These are phyloP conservation scores for Sus scrofa DNA, from an alignment of 2,113 vertebrate species.

Conservation along the genomic window T2T-Sscrofa CM000817.6:45543001-45543500, in stretches of 20 bases:
- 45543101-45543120: background rate
- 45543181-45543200: background rate
- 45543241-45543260: background rate
- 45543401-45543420: background rate
- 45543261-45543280: background rate
- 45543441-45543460: background rate
- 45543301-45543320: background rate
- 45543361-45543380: background rate
- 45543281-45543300: background rate
- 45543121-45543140: background rate
- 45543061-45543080: background rate
- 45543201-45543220: background rate
- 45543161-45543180: background rate
- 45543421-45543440: background rate
- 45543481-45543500: too few relatives aligned
- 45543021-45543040: background rate
- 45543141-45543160: background rate
- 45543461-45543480: background rate
- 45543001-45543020: background rate
- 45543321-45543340: background rate
- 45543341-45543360: rapidly evolving
- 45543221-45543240: background rate
- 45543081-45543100: background rate
- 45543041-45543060: background rate
- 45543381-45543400: background rate